Evolutionary conservation across 2,113 vertebrate species (phyloP).

Genomic region (Theristicus caerulescens): DNA sequence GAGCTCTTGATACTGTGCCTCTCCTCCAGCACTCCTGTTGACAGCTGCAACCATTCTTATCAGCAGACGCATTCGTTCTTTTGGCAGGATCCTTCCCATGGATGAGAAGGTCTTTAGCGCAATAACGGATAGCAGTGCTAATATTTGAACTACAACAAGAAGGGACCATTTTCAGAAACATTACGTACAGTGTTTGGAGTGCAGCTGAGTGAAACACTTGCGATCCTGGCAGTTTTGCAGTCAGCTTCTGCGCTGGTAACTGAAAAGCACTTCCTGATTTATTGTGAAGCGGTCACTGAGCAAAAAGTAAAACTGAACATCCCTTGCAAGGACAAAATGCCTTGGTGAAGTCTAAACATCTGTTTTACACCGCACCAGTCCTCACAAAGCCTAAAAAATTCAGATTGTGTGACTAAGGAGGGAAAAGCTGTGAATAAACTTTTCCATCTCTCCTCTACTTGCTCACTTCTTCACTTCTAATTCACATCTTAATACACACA

Average conservation of each 20-base stretch:
- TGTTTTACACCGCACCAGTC: background rate
- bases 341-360: background rate
- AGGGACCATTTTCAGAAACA: background rate
- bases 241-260: background rate
- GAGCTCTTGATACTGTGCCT: background rate
- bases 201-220: background rate
- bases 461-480: background rate
- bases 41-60: background rate
- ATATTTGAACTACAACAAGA: background rate
- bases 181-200: background rate
- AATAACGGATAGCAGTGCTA: background rate
- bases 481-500: background rate
- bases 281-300: background rate
- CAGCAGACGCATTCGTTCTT: background rate
- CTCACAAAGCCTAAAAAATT: background rate
- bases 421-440: background rate
- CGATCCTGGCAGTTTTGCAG: background rate
- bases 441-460: background rate
- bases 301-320: background rate
- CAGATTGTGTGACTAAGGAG: background rate
- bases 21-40: background rate
- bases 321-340: background rate
- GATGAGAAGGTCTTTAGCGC: background rate
- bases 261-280: background rate
- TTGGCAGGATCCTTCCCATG: background rate